Conservation (phyloP, 2,888 invertebrate species). For the Melanostoma mellinum region DNA sequence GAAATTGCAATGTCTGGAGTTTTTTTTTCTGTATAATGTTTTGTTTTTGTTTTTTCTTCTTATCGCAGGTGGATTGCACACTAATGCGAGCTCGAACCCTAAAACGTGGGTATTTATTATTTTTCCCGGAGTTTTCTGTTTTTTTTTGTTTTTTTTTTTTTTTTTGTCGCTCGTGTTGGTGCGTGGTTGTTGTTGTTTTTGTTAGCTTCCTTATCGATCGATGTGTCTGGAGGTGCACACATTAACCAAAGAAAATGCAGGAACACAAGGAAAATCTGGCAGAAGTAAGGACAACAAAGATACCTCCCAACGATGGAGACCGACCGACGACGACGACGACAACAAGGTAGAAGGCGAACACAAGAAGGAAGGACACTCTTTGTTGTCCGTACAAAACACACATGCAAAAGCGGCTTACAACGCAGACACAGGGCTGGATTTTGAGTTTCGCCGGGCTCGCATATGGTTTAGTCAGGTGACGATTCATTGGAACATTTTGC, state of each 20-base stretch:
- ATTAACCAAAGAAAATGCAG: constrained; percentile 59
- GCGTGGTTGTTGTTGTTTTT: constrained; percentile 9
- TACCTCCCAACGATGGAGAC: constrained; percentile 3
- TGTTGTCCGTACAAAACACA: constrained; percentile 36
- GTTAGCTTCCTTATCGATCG: constrained; percentile 66
- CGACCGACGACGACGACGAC: constrained; percentile 3
- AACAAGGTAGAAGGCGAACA: constrained; percentile 5
- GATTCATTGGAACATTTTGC: too few relatives aligned
- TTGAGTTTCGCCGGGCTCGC: constrained; percentile 10
- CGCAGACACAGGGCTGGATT: not conserved
- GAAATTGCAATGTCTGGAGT: constrained; percentile 70
- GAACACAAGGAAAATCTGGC: constrained; percentile 59
- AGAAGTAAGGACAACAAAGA: constrained; percentile 54
- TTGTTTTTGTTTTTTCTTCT: constrained; percentile 29
- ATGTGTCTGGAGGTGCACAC: constrained; percentile 63
- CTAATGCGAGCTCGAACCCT: constrained; percentile 52
- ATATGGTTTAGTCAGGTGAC: not conserved
- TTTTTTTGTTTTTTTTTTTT: constrained; percentile 28
- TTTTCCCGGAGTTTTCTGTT: constrained; percentile 33
- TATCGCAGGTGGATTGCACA: constrained; percentile 69
- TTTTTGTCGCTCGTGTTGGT: not conserved
- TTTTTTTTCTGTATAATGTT: constrained; percentile 29
- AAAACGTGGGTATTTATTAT: constrained; percentile 61
- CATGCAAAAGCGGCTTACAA: constrained; percentile 17
- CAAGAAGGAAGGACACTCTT: constrained; percentile 33